Evolutionary conservation across 1,140 invertebrate species (phyloP), one percentile per base, ranked within the genome.

Genomic region (Drosophila dunni): DNA sequence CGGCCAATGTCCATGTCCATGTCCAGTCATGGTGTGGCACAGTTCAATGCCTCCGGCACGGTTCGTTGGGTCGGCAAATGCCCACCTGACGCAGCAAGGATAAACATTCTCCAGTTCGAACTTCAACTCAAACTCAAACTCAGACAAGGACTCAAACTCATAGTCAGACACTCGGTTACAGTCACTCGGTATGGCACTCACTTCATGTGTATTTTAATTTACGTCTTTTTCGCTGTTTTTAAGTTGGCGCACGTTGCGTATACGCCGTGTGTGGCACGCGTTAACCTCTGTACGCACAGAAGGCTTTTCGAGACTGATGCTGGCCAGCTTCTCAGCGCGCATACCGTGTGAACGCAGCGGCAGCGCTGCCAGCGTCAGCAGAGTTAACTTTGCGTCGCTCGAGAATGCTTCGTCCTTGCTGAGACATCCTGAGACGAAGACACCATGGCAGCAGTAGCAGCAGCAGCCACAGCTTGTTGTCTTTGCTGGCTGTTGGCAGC

Each of bases 271-370:
- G 58, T 67, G 74, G 68, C 70, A 79, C 84, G 84, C 84, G 84
- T 74, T 84, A 75, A 81, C 84, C 84, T 88, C 84, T 89, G 84
- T 78, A 84, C 84, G 84, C 85, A 89, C 84, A 89, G 85, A 82
- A 89, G 84, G 81, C 70, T 75, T 75, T 84, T 89, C 78, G 75
- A 84, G 84, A 89, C 84, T 89, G 85, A 89, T 75, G 84, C 75
- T 81, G 77, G 33, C 58, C 60, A 57, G 50, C 6, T 63, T 45
- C 62, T 58, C 74, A 44, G 17, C 61, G 70, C 57, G 58, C 78
- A 78, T 46, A 79, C 65, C 69, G 20, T 71, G 76, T 61, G 48
- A 33, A 44, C 44, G 10, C n/a, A 15, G 45, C 58, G 66, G 40
- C 78, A 62, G 69, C 60, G 64, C 60, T 56, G 58, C 4, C 67